Percentiles rank a stretch among this genome's conserved stretches.
Conservation (phyloP, 1,140 invertebrate genomes). For the Papilio machaon region DNA sequence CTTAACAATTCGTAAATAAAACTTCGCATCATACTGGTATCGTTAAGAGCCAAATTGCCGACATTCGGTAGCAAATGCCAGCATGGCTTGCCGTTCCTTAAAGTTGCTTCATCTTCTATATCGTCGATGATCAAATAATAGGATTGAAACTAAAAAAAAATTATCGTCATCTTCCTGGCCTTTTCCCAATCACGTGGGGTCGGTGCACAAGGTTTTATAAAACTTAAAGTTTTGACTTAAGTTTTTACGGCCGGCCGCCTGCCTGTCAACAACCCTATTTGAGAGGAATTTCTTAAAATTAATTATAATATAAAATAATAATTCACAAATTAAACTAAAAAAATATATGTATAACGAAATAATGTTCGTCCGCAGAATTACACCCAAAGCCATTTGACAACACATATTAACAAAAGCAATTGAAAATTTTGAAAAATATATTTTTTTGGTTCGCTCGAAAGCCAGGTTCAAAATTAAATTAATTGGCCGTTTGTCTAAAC, state of each 20-base stretch:
- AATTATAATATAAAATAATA: neutral
- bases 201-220: too few relatives aligned
- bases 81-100: slow-evolving; percentile 91
- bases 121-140: slow-evolving; percentile 95
- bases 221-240: too few relatives aligned
- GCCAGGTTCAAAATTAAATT: neutral
- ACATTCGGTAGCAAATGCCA: slow-evolving; percentile 94
- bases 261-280: too few relatives aligned
- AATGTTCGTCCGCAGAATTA: too few relatives aligned
- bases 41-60: slow-evolving; percentile 93
- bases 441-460: neutral
- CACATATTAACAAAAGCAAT: too few relatives aligned
- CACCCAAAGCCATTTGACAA: too few relatives aligned
- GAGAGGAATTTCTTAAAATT: too few relatives aligned
- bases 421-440: too few relatives aligned
- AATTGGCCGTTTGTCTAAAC: neutral
- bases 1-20: slow-evolving; percentile 88
- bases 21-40: slow-evolving; percentile 82
- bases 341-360: neutral
- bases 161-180: too few relatives aligned
- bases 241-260: too few relatives aligned
- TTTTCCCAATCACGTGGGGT: too few relatives aligned
- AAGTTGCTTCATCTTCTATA: slow-evolving; percentile 93
- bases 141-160: slow-evolving; percentile 86
- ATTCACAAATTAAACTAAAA: neutral